Percentiles rank a stretch among this genome's conserved stretches.
phyloP scores from a whole-genome alignment of 2,113 vertebrate genomes.

The Antechinus stuartii region DNA sequence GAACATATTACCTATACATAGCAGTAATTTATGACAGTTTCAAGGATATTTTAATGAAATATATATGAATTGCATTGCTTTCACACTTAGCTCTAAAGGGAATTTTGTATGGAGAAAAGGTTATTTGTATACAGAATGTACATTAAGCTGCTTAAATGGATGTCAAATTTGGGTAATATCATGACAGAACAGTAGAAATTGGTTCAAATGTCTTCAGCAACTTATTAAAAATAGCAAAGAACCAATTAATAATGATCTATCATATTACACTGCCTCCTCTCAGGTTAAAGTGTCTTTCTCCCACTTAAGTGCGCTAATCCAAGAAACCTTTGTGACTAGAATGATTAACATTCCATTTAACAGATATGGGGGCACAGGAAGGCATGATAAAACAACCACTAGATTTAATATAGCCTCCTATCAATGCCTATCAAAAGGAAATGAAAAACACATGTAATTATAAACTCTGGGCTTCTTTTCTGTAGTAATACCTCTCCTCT shows the following conservation, averaged over 20 bases:
- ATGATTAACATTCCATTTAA: background rate
- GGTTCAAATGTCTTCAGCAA: slow-evolving; percentile 27
- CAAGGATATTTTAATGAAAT: slow-evolving; percentile 49
- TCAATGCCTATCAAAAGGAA: background rate
- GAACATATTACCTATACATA: slow-evolving; percentile 53
- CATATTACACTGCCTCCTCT: background rate
- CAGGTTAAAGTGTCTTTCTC: background rate
- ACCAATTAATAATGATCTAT: background rate
- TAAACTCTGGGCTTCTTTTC: background rate
- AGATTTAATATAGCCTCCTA: background rate
- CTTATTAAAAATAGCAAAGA: slow-evolving; percentile 36
- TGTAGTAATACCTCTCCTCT: background rate
- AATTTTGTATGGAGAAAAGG: slow-evolving; percentile 1
- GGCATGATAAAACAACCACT: background rate
- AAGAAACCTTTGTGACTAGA: background rate
- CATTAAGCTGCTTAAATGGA: background rate
- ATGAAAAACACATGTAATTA: rapidly evolving
- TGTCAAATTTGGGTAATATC: slow-evolving; percentile 15
- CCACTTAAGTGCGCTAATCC: background rate
- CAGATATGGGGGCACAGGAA: background rate
- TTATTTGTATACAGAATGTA: slow-evolving; percentile 21
- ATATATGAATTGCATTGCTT: slow-evolving; percentile 29
- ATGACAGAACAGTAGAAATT: slow-evolving; percentile 23
- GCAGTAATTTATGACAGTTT: slow-evolving; percentile 54
- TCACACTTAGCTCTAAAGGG: slow-evolving; percentile 21